Evolutionary conservation across 2,113 vertebrate species (phyloP), one percentile per base, ranked within the genome.

Genomic region (Rhombomys opimus): DNA sequence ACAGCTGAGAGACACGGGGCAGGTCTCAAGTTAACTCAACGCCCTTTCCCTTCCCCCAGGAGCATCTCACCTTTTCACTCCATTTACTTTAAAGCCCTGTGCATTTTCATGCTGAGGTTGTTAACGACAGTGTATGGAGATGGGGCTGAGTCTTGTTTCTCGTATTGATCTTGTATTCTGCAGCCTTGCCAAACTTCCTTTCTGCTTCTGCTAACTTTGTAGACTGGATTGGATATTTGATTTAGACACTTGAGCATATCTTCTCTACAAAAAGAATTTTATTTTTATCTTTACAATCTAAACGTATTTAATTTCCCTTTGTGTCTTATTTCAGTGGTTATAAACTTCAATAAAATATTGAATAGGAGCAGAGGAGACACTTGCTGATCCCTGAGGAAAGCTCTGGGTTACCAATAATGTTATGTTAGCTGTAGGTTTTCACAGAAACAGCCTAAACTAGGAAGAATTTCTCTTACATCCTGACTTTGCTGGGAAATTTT

Each of bases 121-220:
- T 72, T 87, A 13, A 18, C 23, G 20, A 20, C 59, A 76, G 2
- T 35, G 35, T 54, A 38, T 20, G 86, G n/a, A 92, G 54, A 89
- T 54, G 54, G 13, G 15, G 7, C 9, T 46, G 22, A 70, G 80
- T 23, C 89, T 35, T 89, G 68, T 86, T 85, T 90, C 89, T 35
- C 10, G 27, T 70, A 61, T 27, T 70, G 32, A 78, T 63, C 52
- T 82, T 72, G 80, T n/a, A 38, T 72, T 87, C 32, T 87, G 67
- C 50, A 87, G n/a, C 32, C 32, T 70, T 72, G 86, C 67, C 22
- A 1, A n/a, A 54, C 54, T 72, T 20, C 59, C 18, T 86, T 87
- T 85, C n/a, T 89, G 50, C 50, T 84, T 93, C 32, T 91, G n/a
- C 32, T 61, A 72, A 27, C 85, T 91, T 95, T 90, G 25, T 61